Percentiles rank a stretch among this genome's conserved stretches.
These are phyloP conservation scores for Ectropis crepuscularia DNA, from an alignment of 2,888 invertebrate genomes.

Conservation along the genomic window DNA sequence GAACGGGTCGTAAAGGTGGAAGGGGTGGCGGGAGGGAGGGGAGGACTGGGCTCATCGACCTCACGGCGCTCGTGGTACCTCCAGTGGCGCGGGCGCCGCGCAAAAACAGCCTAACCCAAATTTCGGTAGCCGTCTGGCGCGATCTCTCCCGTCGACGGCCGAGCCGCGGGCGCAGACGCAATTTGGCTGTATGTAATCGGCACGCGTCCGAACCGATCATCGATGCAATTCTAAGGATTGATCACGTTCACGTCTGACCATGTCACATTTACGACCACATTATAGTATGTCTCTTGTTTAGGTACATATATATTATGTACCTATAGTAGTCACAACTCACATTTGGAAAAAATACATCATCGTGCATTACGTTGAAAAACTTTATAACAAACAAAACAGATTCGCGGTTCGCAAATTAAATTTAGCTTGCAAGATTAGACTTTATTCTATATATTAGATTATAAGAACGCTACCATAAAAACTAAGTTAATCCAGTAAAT, in stretches of 20 bases:
- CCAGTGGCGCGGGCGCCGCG: conserved; percentile 60
- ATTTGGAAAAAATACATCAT: not conserved
- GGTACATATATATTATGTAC: not conserved
- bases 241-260: conserved; percentile 39
- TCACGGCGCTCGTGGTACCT: conserved; percentile 61
- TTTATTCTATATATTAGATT: no score
- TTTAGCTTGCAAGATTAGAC: not conserved
- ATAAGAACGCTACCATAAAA: conserved; percentile 12
- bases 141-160: conserved; percentile 65
- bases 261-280: conserved; percentile 20
- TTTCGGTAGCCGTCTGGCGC: conserved; percentile 79
- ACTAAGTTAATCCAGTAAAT: conserved; percentile 9
- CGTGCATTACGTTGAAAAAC: not conserved
- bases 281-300: conserved; percentile 5
- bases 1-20: conserved; percentile 69
- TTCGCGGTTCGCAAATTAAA: not conserved
- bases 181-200: conserved; percentile 64
- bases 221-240: conserved; percentile 50
- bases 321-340: not conserved
- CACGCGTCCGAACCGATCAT: conserved; percentile 61
- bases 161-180: conserved; percentile 51
- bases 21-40: conserved; percentile 53
- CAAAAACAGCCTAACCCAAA: conserved; percentile 80
- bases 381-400: not conserved
- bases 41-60: conserved; percentile 73